A percentile compares a stretch with the other conserved stretches of the same genome.
Conservation (phyloP, 2,113 vertebrate species). For the Paradisaea rubra region DNA sequence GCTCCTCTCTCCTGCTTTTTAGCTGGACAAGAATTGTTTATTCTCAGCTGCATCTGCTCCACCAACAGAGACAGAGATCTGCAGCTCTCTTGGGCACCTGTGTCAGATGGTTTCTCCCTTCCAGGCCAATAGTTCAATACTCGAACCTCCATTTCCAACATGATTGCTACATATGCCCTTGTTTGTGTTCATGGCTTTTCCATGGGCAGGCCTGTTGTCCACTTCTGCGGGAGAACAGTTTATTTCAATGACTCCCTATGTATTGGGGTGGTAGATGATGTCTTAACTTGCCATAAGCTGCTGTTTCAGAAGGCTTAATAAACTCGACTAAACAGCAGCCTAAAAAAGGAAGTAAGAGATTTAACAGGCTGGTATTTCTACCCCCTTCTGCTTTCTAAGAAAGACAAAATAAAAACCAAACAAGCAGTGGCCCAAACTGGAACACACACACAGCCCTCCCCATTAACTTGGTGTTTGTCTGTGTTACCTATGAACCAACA, state of each 20-base stretch:
- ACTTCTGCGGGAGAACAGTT: background rate
- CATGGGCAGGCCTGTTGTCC: background rate
- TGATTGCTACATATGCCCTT: background rate
- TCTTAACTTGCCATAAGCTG: background rate
- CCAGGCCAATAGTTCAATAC: background rate
- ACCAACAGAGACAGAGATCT: background rate
- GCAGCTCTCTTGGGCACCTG: background rate
- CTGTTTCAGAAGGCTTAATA: slow-evolving; percentile 56
- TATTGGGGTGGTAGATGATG: background rate
- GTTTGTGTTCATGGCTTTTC: background rate
- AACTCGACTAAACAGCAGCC: slow-evolving; percentile 25
- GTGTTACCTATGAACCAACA: slow-evolving; percentile 61
- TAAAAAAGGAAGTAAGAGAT: slow-evolving; percentile 30
- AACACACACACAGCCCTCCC: background rate
- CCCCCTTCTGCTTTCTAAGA: slow-evolving; percentile 63
- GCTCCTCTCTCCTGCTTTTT: background rate
- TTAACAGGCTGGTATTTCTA: slow-evolving; percentile 53
- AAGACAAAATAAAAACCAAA: slow-evolving; percentile 59
- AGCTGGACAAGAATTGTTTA: background rate
- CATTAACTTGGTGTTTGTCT: slow-evolving; percentile 48
- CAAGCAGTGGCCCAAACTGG: slow-evolving; percentile 35
- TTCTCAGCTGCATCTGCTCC: background rate
- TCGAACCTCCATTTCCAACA: background rate
- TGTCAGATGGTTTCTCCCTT: background rate
- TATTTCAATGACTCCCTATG: background rate